Evolutionary conservation across 2,888 invertebrate species (phyloP).

Genomic region (Napeogenes sylphis): DNA sequence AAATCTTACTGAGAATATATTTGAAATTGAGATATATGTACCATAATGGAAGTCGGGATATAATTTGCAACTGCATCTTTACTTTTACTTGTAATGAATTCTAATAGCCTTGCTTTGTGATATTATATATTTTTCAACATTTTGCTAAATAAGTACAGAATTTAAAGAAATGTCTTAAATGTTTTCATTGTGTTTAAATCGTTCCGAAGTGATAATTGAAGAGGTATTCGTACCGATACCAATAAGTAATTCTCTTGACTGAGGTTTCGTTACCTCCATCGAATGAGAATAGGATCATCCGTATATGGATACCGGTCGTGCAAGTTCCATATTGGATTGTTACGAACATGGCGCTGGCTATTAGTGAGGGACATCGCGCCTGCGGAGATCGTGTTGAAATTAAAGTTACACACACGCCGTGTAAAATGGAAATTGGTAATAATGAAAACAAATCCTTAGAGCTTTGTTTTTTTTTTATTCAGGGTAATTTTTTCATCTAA

Average conservation of each 20-base stretch:
- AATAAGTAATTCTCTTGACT: constrained; percentile 18
- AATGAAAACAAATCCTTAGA: constrained; percentile 2
- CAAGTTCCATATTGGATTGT: constrained; percentile 39
- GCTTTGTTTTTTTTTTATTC: neutral
- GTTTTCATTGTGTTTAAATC: neutral
- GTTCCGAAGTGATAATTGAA: neutral
- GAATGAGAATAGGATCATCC: constrained; percentile 30
- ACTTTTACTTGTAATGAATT: too few relatives aligned
- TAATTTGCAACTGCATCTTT: too few relatives aligned
- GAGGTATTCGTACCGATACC: neutral
- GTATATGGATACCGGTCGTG: constrained; percentile 34
- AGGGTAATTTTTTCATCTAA: too few relatives aligned
- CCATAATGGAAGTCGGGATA: too few relatives aligned
- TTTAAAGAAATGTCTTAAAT: too few relatives aligned
- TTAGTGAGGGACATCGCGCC: constrained; percentile 32
- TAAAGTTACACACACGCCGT: constrained; percentile 18
- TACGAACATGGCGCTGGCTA: constrained; percentile 34
- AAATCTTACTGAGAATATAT: too few relatives aligned
- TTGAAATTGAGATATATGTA: too few relatives aligned
- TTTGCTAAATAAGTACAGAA: too few relatives aligned
- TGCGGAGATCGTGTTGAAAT: constrained; percentile 26
- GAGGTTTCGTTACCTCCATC: constrained; percentile 26
- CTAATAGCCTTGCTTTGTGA: too few relatives aligned
- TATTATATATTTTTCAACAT: too few relatives aligned
- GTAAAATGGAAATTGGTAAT: constrained; percentile 20